Evolutionary conservation across 2,797 vertebrate species (phyloP).

Genomic region (Sandelia bainsii): DNA sequence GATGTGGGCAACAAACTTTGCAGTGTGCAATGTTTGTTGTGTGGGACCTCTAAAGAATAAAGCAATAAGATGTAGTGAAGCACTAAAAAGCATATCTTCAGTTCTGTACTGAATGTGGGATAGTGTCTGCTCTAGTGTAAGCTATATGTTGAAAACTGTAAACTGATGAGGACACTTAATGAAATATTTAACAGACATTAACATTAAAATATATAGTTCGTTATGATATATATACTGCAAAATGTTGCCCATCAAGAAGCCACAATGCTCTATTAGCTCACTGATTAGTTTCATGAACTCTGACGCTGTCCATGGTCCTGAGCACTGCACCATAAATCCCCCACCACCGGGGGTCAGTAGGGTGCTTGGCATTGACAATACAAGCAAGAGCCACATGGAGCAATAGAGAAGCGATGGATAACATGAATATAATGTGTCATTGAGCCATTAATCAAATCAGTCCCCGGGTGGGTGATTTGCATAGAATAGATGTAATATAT

Average conservation of each 20-base stretch:
- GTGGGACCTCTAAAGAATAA: slow-evolving; percentile 17
- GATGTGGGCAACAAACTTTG: not conserved
- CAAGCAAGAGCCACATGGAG: slow-evolving; percentile 37
- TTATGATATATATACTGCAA: slow-evolving; percentile 35
- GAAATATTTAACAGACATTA: slow-evolving; percentile 60
- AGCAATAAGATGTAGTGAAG: not conserved
- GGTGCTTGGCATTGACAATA: slow-evolving; percentile 51
- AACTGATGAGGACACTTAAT: slow-evolving; percentile 49
- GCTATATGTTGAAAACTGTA: slow-evolving; percentile 16
- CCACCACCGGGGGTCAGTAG: slow-evolving; percentile 79
- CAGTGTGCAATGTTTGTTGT: not conserved
- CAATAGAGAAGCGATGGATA: slow-evolving; percentile 62
- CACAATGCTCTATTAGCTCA: slow-evolving; percentile 33
- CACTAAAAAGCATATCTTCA: not conserved
- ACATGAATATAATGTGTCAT: slow-evolving; percentile 79
- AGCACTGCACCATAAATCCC: slow-evolving; percentile 57
- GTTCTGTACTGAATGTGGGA: not conserved
- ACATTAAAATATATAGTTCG: slow-evolving; percentile 63
- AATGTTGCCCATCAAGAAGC: slow-evolving; percentile 36
- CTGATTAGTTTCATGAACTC: slow-evolving; percentile 44
- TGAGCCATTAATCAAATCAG: slow-evolving; percentile 83
- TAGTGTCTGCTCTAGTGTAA: not conserved
- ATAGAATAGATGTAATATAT: slow-evolving; percentile 84
- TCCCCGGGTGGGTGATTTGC: slow-evolving; percentile 80
- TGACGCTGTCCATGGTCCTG: slow-evolving; percentile 72